Conservation (phyloP, 2,888 invertebrate species). For the Xestia sexstrigata region DNA sequence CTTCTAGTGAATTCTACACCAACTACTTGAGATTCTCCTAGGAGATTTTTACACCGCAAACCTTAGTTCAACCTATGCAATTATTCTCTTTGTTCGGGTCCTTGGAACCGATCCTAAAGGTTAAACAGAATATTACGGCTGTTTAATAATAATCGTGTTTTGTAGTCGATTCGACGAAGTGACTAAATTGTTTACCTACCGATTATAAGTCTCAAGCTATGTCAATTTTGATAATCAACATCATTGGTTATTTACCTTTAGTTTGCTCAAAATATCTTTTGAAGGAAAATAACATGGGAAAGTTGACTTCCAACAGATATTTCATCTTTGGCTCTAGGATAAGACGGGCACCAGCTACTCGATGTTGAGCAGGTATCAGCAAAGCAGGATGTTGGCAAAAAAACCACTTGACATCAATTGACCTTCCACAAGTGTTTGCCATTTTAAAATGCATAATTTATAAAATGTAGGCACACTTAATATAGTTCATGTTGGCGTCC, state of each 20-base stretch:
- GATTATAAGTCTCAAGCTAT: not conserved
- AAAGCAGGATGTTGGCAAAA: not conserved
- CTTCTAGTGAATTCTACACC: conserved; percentile 3
- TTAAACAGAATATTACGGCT: not conserved
- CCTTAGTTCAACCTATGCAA: not conserved
- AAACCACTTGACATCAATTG: not conserved
- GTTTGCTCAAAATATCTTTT: not conserved
- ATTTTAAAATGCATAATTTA: not conserved
- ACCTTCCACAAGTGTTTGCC: not conserved
- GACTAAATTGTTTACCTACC: conserved; percentile 6
- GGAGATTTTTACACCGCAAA: too few relatives aligned
- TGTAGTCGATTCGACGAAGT: not conserved
- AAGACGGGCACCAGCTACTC: not conserved
- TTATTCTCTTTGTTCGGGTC: not conserved
- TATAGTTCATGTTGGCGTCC: not conserved
- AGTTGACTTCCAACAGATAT: not conserved
- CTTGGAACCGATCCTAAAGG: not conserved
- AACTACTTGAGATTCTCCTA: not conserved
- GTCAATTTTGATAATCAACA: not conserved
- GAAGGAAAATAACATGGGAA: not conserved
- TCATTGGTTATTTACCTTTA: not conserved
- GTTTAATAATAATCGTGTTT: not conserved
- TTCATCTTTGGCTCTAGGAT: not conserved
- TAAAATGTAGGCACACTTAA: not conserved
- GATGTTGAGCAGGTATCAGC: not conserved